phyloP scores from a whole-genome alignment of 92 coral and sea anemone species.

The Isaurus tuberculatus region DNA sequence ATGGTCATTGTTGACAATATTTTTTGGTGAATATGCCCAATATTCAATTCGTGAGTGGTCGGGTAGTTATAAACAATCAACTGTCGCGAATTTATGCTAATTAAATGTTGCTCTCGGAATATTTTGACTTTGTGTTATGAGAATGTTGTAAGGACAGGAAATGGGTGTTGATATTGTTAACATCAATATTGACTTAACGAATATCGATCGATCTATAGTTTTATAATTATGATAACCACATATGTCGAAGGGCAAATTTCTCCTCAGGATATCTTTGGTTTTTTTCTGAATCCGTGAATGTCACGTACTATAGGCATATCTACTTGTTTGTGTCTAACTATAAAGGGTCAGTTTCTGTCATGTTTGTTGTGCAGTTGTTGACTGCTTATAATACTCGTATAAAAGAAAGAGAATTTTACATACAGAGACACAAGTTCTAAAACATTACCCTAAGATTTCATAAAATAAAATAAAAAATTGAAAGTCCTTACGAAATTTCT shows the following conservation, averaged over 20 bases:
- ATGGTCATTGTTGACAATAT: not conserved
- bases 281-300: not conserved
- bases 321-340: not conserved
- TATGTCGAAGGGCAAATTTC: not conserved
- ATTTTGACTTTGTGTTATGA: slow-evolving; percentile 8
- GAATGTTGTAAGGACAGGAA: slow-evolving; percentile 28
- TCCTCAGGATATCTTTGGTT: slow-evolving; percentile 16
- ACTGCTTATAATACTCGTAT: not conserved
- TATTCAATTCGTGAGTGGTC: not conserved
- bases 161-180: slow-evolving; percentile 25
- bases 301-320: slow-evolving; percentile 2
- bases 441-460: not conserved
- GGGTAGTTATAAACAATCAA: slow-evolving; percentile 8
- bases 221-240: slow-evolving; percentile 25
- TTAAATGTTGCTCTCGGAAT: not conserved
- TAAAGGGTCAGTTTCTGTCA: not conserved
- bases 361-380: not conserved
- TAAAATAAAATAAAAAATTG: not conserved
- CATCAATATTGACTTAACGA: slow-evolving; percentile 3
- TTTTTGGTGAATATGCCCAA: not conserved
- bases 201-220: not conserved
- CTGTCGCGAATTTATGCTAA: slow-evolving; percentile 51
- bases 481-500: not conserved
- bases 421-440: not conserved
- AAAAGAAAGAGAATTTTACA: not conserved